Base-by-base conservation (phyloP, 2,797 vertebrate species). In the Coccyzus lansbergi region DNA sequence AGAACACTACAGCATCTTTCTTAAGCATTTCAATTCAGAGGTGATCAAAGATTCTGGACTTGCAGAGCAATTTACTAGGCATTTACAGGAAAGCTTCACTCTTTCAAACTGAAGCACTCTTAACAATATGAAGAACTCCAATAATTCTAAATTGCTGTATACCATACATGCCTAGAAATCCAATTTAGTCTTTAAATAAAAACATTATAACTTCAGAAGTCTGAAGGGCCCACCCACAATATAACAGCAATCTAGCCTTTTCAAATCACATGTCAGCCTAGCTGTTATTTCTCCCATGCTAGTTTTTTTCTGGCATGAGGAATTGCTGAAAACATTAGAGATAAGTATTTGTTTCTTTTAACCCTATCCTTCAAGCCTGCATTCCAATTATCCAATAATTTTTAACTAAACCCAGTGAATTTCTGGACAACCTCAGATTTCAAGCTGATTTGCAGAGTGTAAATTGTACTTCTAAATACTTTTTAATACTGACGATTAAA, bases 81-180 rank as follows among this genome's bases (percentile, higher is more conserved):
- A 96, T 97, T 97, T 97, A 77, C 93, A 95, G 95, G 86, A 97
- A 97, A 97, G 81, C 53, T 86, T 96, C 94, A 91, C 94, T 97
- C 94, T 97, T 97, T 97, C 95, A 97, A 91, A 91, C 80, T 97
- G 97, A 97, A 97, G 95, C 86, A 95, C 94, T 94, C 95, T 97
- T 97, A 95, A 97, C 97, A 97, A 96, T 97, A 96, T 76, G 95
- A 98, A 97, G 94, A 97, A 97, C 83, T 96, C 71, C 75, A 97
- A 95, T 95, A 97, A 97, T 98, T 97, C 97, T 92, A 97, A 98
- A 97, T 96, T 97, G 92, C 68, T 90, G 10, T 95, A 79, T 92
- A 95, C 83, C 71, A 95, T 88, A 96, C 86, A 97, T 95, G 90
- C 77, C 83, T 86, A 96, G 86, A 98, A 97, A 97, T 93, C 64